Conservation (phyloP, 2,113 vertebrate genomes). For the Pionites leucogaster region DNA sequence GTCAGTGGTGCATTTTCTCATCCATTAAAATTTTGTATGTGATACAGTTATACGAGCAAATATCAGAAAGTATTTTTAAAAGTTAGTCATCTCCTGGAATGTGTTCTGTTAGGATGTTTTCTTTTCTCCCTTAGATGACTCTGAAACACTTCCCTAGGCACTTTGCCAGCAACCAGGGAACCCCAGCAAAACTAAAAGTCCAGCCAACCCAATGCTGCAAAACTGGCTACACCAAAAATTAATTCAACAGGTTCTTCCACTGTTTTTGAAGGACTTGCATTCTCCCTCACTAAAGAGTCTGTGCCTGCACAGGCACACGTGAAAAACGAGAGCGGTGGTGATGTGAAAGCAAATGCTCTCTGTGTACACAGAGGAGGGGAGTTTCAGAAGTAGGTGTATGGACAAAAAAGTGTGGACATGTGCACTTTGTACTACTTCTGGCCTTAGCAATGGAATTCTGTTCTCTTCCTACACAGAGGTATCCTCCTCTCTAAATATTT, state of each 20-base stretch:
- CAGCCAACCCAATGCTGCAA: not conserved
- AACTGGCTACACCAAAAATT: not conserved
- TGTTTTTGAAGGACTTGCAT: not conserved
- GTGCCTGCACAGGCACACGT: accelerated
- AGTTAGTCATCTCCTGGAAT: not conserved
- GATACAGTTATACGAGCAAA: not conserved
- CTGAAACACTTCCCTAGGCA: not conserved
- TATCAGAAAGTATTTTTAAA: not conserved
- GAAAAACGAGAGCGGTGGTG: not conserved
- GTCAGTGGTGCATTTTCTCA: not conserved
- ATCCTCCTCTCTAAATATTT: not conserved
- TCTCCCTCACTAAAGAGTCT: not conserved
- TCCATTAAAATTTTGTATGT: not conserved
- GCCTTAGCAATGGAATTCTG: not conserved
- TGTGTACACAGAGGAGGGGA: not conserved
- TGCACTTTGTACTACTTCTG: not conserved
- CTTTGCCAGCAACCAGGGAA: conserved; percentile 21
- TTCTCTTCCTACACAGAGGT: not conserved
- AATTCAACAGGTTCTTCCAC: not conserved
- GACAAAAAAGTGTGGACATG: not conserved
- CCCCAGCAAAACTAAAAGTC: not conserved
- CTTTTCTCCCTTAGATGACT: not conserved
- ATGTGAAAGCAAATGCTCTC: not conserved
- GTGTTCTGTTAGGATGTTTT: not conserved
- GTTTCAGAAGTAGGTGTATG: not conserved